Base-by-base conservation (phyloP, 2,888 invertebrate genomes). In the Diplazon laetatorius region DNA sequence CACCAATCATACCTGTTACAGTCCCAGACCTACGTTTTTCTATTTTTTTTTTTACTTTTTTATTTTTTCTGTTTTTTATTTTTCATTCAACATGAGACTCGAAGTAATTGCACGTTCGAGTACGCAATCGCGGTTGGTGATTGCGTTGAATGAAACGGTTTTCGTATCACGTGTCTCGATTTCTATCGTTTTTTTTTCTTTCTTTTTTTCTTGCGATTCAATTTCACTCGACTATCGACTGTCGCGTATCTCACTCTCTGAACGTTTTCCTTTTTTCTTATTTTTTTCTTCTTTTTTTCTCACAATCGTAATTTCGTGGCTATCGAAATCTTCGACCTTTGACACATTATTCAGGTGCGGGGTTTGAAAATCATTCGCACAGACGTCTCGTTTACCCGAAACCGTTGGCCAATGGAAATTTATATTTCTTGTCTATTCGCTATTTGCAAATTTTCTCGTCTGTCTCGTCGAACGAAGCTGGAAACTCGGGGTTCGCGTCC, bases 91-190 rank as follows among this genome's bases (percentile, higher is more conserved):
- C 50, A 52, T 25, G 50, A 2, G 22, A 50, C 50, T 22, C 22
- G 20, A 20, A 14, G 52, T 52, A 52, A 52, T 52, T 52, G 52
- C 52, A 52, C 22, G 52, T n/a, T 25, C n/a, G 25, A 52, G 52
- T 25, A 22, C 25, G 2, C 52, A 25, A 30, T 30, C 22, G 25
- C 30, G n/a, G 5, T 30, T 22, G 30, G 30, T 14, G 52, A 52
- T n/a, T n/a, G 22, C 30, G 52, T 30, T 30, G 5, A 6, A 22
- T 20, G 22, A n/a, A 22, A n/a, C 22, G 22, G 12, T 5, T 22
- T 10, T 22, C 50, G 50, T 2, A 22, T n/a, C n/a, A n/a, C n/a
- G n/a, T n/a, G n/a, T n/a, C n/a, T n/a, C n/a, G n/a, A n/a, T n/a
- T n/a, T n/a, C n/a, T n/a, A n/a, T n/a, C n/a, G n/a, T n/a, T n/a